Evolutionary conservation across 2,113 vertebrate species (phyloP), one percentile per base, ranked within the genome.

Genomic region (Alosa alosa): DNA sequence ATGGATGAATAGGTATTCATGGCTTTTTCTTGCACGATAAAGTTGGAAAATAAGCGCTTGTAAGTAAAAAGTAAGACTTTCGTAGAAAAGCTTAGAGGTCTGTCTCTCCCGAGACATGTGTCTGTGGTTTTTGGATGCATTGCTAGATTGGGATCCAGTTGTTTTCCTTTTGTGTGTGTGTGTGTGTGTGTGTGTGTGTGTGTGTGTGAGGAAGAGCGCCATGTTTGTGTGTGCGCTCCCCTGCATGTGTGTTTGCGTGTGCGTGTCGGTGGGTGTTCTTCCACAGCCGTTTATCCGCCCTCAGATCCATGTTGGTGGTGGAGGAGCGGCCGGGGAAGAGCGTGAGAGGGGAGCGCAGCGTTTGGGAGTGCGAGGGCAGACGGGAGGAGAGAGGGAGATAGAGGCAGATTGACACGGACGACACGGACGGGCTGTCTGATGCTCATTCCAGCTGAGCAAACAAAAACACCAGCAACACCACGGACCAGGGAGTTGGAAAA

Each of bases 401-500:
- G 86, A 83, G 85, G 68, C 90, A 93, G 92, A 94, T 90, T 93
- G 90, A 93, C 91, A 86, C 87, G 88, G 92, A 93, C 91, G 46
- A 90, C 90, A 88, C 36, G 90, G 91, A 93, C 92, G 91, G 90
- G 88, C 91, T 87, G 91, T 95, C 92, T 93, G 92, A 96, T 94
- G 93, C 92, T 91, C 88, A 91, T 88, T 92, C 92, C 96, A 96
- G 96, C 95, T 96, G 95, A 95, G 90, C 94, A 96, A 96, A 96
- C 95, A 96, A 90, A 95, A 94, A 93, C 90, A 94, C 92, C 86
- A 89, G 92, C 92, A 95, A 92, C 92, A 94, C 93, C 93, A 94
- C 84, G 94, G 94, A 95, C 90, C 90, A 93, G 92, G 93, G 93
- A 94, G 93, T 91, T 90, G 89, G 91, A 93, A 95, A 94, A 94